Conservation (phyloP, 2,888 invertebrate species). For the Alviniconcha strummeri region DNA sequence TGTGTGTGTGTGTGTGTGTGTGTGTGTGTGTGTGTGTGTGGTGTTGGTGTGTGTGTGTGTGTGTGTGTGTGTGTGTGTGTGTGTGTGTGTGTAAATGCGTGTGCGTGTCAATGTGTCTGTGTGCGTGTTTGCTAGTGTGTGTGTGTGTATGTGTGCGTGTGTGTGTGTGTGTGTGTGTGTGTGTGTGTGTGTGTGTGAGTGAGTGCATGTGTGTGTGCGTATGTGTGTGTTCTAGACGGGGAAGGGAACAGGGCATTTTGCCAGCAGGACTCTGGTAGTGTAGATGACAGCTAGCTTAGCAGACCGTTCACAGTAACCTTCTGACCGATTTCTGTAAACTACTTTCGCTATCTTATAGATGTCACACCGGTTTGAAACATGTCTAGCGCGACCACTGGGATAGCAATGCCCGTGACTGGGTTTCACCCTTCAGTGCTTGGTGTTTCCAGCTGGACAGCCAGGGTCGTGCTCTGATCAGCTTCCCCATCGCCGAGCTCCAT, state of each 20-base stretch:
- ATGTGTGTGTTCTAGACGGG: background rate
- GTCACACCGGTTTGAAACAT: too few relatives aligned
- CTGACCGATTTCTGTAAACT: too few relatives aligned
- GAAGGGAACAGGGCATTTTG: background rate
- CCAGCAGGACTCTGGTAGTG: too few relatives aligned
- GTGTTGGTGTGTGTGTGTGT: constrained; percentile 3
- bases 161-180: background rate
- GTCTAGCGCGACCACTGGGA: too few relatives aligned
- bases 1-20: constrained; percentile 1
- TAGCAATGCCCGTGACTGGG: too few relatives aligned
- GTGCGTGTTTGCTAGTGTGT: background rate
- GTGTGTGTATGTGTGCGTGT: background rate
- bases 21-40: constrained; percentile 1
- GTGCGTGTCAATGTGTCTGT: background rate
- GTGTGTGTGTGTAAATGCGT: background rate
- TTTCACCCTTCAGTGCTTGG: background rate
- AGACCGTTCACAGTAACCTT: too few relatives aligned
- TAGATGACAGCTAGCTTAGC: too few relatives aligned
- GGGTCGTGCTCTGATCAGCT: constrained; percentile 52
- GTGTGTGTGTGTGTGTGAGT: background rate
- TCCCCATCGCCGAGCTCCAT: constrained; percentile 49
- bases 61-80: constrained; percentile 10
- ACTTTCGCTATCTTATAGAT: too few relatives aligned
- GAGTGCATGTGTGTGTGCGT: background rate
- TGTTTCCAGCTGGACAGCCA: constrained; percentile 45